Evolutionary conservation across 1,140 invertebrate species (phyloP), one percentile per base, ranked within the genome.

Genomic region (Drosophila carrolli): DNA sequence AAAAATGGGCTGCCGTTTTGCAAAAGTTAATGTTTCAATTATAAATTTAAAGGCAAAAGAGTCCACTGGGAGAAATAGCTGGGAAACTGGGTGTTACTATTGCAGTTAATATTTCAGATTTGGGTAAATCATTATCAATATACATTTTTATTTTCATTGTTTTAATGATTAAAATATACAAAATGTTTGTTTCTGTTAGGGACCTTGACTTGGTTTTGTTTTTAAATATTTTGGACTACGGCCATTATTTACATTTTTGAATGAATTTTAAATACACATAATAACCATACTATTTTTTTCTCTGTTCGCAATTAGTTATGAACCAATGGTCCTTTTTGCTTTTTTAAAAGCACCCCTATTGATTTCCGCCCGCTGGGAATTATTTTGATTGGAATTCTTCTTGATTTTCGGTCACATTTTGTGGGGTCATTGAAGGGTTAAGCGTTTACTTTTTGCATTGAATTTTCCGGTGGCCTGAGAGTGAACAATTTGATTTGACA

Each of bases 1-100:
- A 72, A 73, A 88, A 78, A 85, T 66, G 68, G 65, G 81, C 81
- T 84, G 81, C 61, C 75, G 72, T 73, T 82, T 80, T 59, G 74
- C 55, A 66, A 70, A 81, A 90, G 86, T 90, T 90, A 90, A 90
- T 90, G 86, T 90, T 83, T 90, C 86, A 90, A 90, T 90, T 90
- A 90, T 55, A 56, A 80, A 70, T 56, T 29, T 48, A 73, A 53
- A 41, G 41, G 48, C 27, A 14, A 11, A 7, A 1, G 32, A 27
- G 14, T 13, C 37, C 27, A 48, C 9, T 11, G 37, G 11, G 37
- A 41, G 9, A 13, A 29, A 14, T 41, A 1, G 8, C 0, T 43
- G 0, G 1, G 13, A 14, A 6, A 14, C 27, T 1, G 2, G 3
- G 23, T 29, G 23, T 29, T 4, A 8, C 13, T 29, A 23, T 11